phyloP scores from a whole-genome alignment of 2,113 vertebrate species.

The Hymenochirus boettgeri region DNA sequence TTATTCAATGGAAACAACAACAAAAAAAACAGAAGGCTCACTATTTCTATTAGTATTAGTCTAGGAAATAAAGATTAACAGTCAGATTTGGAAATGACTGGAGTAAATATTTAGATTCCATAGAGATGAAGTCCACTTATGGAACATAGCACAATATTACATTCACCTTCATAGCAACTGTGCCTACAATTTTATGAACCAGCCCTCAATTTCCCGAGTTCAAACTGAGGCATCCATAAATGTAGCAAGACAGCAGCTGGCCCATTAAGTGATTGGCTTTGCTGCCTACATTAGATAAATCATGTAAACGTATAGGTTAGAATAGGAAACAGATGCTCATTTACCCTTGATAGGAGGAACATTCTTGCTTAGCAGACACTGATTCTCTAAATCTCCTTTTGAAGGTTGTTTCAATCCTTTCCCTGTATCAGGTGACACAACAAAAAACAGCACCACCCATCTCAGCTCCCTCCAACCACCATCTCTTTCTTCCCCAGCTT shows the following conservation, averaged over 20 bases:
- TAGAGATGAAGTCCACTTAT: not conserved
- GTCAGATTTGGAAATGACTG: not conserved
- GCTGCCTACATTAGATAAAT: conserved; percentile 1
- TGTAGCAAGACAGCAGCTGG: not conserved
- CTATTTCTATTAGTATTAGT: too few species aligned
- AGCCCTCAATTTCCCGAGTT: not conserved
- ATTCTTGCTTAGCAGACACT: not conserved
- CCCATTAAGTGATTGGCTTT: conserved; percentile 3
- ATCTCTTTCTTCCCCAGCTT: conserved; percentile 21
- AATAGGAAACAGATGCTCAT: conserved; percentile 11
- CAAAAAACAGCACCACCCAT: conserved; percentile 32
- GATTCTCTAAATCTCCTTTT: not conserved
- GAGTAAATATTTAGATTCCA: not conserved
- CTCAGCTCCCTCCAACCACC: conserved; percentile 13
- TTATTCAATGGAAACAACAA: too few species aligned
- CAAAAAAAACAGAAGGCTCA: too few species aligned
- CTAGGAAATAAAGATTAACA: too few species aligned
- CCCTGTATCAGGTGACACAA: conserved; percentile 47
- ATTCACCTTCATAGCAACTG: not conserved
- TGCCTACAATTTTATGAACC: not conserved
- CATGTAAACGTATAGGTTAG: not conserved
- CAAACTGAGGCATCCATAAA: not conserved
- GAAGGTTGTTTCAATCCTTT: conserved; percentile 33
- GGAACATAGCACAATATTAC: not conserved
- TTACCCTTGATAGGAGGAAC: conserved; percentile 10